A percentile compares a stretch with the other conserved stretches of the same genome.
Conservation (phyloP, 2,113 vertebrate species). For the Cochlearius cochlearius region DNA sequence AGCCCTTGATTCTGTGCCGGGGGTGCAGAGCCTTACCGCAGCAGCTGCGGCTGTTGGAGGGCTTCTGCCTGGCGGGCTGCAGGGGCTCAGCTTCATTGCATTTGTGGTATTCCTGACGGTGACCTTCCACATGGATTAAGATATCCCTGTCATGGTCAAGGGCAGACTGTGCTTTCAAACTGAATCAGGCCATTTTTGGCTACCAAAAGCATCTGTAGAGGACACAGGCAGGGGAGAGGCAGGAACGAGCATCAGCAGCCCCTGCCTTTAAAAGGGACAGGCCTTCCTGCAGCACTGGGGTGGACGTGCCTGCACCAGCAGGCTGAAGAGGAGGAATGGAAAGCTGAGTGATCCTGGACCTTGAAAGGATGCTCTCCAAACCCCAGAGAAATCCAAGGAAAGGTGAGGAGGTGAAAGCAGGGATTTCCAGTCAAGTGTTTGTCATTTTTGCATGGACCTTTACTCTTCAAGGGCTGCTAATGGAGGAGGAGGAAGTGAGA, state of each 20-base stretch:
- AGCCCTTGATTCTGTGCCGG: neutral
- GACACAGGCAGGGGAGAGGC: neutral
- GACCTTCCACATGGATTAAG: neutral
- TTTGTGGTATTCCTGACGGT: neutral
- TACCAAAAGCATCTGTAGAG: accelerated
- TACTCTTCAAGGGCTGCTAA: neutral
- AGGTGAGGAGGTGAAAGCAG: neutral
- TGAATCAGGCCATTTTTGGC: neutral
- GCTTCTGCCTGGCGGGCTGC: neutral
- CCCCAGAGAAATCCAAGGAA: neutral
- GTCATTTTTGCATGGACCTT: neutral
- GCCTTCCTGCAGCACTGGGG: neutral
- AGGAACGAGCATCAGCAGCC: neutral
- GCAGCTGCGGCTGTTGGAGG: neutral
- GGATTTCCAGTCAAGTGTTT: neutral
- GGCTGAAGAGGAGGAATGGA: neutral
- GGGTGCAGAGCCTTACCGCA: neutral
- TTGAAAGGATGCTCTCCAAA: neutral
- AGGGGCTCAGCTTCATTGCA: neutral
- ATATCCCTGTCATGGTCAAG: accelerated
- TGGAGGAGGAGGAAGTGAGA: conserved; percentile 32
- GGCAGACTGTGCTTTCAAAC: neutral
- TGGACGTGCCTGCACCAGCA: neutral
- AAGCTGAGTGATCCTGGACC: neutral
- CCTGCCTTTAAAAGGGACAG: neutral